Evolutionary conservation across 92 coral and sea anemone genomes (phyloP), one percentile per base, ranked within the genome.

Genomic region (Heliopora coerulea): DNA sequence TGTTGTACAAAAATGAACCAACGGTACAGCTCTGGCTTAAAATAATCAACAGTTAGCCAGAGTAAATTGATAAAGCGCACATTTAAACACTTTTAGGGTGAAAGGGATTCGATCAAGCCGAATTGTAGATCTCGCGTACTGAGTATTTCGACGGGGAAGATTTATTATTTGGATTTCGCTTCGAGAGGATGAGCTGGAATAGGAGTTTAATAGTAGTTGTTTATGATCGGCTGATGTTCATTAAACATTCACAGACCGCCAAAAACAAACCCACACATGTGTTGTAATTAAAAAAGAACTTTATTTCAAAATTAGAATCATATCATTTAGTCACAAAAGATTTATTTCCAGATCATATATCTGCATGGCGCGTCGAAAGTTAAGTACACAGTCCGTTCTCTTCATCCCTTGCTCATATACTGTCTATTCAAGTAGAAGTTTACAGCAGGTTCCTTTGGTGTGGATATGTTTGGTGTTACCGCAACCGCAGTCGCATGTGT

Each of bases 371-470:
- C 58, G 29, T 25, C 26, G 49, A 67, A 26, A 67, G 58, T 41
- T 67, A 67, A 27, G 33, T 67, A 67, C 74, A 67, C 39, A 40
- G 17, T 37, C 39, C 25, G 8, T 3, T 15, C 30, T 56, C 39
- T 25, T 44, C 42, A 44, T 48, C 46, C 27, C 18, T 33, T 0
- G 72, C 41, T 46, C 21, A 67, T n/a, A 28, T 26, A 5, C 28
- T 30, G 29, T 59, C 37, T 28, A 24, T 67, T 67, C 74, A 12
- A 26, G 21, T 21, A 25, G 8, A 33, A 70, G n/a, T 70, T 17
- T 32, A 15, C 77, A 70, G 50, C 77, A 70, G 23, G 41, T 70
- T 28, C 77, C 77, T 54, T 70, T 70, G n/a, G 63, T 70, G 50
- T 50, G 63, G 15, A 49, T 8, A 13, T 31, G 49, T 0, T 14